Evolutionary conservation across 1,140 invertebrate species (phyloP).

Genomic region (Eriosoma lanigerum): DNA sequence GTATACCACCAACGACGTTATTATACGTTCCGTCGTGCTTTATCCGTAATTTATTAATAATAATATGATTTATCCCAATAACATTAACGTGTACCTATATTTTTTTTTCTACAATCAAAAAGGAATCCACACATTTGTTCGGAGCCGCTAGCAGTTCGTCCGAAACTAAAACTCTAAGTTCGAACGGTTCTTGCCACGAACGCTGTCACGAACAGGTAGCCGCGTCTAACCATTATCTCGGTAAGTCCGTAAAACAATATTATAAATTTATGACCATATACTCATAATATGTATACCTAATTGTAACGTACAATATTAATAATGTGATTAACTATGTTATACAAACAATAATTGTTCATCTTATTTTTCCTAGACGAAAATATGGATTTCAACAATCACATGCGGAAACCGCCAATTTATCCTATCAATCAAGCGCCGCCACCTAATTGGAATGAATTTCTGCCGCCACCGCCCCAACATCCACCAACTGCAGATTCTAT

Average conservation of each 20-base stretch:
- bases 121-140: constrained; percentile 52
- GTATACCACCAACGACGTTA: background rate
- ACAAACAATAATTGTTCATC: too few species aligned
- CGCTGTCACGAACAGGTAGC: constrained; percentile 20
- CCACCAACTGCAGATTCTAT: constrained; percentile 69
- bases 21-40: background rate
- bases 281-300: too few species aligned
- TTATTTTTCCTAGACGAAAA: background rate
- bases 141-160: constrained; percentile 53
- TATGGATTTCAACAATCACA: constrained; percentile 36
- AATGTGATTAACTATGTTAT: too few species aligned
- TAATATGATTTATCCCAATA: too few species aligned
- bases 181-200: constrained; percentile 51
- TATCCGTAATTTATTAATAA: too few species aligned
- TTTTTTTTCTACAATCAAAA: constrained; percentile 14
- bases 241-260: background rate
- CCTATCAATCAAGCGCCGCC: constrained; percentile 55
- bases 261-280: too few species aligned
- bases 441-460: constrained; percentile 75
- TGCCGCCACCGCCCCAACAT: constrained; percentile 78
- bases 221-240: constrained; percentile 1
- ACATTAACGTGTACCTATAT: background rate
- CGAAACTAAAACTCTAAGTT: constrained; percentile 54
- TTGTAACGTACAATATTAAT: too few species aligned
- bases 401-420: constrained; percentile 46